These are phyloP conservation scores for Phenacoccus solenopsis DNA, from an alignment of 1,140 invertebrate species.

Conservation along the genomic window DNA sequence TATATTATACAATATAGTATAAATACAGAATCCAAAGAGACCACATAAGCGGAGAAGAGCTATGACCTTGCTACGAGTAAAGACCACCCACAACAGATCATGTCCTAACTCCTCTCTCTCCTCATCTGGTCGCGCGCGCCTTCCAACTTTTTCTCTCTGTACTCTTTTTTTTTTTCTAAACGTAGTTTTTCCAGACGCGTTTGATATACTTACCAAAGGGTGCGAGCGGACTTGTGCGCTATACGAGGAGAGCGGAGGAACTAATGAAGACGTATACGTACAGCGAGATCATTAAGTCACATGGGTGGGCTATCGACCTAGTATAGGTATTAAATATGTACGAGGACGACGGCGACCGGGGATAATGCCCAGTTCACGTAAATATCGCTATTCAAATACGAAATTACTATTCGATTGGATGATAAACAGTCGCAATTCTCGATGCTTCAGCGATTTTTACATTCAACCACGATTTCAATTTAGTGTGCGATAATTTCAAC, in stretches of 20 bases:
- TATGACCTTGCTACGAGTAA: conserved; percentile 1
- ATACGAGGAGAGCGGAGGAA: not conserved
- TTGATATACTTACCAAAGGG: no score
- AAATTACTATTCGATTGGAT: not conserved
- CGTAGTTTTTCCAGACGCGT: not conserved
- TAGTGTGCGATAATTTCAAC: not conserved
- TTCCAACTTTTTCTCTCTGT: no score
- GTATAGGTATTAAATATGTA: not conserved
- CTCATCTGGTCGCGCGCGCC: no score
- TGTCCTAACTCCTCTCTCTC: not conserved
- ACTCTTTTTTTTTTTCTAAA: no score
- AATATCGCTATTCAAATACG: not conserved
- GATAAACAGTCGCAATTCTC: not conserved
- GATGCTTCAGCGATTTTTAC: not conserved
- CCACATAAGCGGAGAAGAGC: not conserved
- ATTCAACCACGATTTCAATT: not conserved
- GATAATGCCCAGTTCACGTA: not conserved
- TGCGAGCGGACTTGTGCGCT: no score
- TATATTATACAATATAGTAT: not conserved
- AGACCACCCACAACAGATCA: conserved; percentile 1
- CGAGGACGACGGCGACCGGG: not conserved
- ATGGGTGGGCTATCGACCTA: not conserved
- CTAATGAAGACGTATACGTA: conserved; percentile 1
- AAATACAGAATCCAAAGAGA: not conserved
- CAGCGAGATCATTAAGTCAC: not conserved